Percentiles rank a stretch among this genome's conserved stretches.
Conservation (phyloP, 2,113 vertebrate genomes). For the Callorhinus ursinus region DNA sequence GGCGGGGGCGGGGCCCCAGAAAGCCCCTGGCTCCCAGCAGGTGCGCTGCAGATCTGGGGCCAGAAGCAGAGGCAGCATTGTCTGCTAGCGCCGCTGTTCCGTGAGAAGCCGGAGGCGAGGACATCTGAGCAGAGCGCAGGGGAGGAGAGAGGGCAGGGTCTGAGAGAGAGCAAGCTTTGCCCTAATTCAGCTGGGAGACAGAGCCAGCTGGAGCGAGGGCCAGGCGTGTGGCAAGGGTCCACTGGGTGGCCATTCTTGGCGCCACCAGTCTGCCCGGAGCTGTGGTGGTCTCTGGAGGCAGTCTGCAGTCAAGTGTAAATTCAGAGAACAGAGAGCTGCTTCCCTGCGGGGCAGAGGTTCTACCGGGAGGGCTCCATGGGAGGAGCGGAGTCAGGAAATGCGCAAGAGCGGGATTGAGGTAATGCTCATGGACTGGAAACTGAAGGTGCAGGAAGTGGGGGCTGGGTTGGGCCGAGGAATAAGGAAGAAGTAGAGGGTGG, state of each 20-base stretch:
- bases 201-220: not conserved
- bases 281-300: not conserved
- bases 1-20: not conserved
- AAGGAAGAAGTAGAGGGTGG: not conserved
- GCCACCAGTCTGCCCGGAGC: not conserved
- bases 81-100: not conserved
- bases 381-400: not conserved
- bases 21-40: not conserved
- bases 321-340: not conserved
- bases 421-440: fast-evolving
- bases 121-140: not conserved
- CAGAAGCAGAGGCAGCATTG: not conserved
- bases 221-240: not conserved
- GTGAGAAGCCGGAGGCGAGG: not conserved
- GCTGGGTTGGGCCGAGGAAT: not conserved
- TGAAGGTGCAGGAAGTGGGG: not conserved
- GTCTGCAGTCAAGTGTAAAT: not conserved
- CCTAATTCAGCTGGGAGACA: not conserved
- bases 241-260: not conserved
- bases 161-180: not conserved
- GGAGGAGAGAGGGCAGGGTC: not conserved
- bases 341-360: too few species aligned
- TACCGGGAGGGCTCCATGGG: too few species aligned
- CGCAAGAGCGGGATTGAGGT: not conserved
- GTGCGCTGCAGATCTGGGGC: not conserved